Evolutionary conservation across 1,140 invertebrate genomes (phyloP), one percentile per base, ranked within the genome.

Genomic region (Plectrocnemia conspersa): DNA sequence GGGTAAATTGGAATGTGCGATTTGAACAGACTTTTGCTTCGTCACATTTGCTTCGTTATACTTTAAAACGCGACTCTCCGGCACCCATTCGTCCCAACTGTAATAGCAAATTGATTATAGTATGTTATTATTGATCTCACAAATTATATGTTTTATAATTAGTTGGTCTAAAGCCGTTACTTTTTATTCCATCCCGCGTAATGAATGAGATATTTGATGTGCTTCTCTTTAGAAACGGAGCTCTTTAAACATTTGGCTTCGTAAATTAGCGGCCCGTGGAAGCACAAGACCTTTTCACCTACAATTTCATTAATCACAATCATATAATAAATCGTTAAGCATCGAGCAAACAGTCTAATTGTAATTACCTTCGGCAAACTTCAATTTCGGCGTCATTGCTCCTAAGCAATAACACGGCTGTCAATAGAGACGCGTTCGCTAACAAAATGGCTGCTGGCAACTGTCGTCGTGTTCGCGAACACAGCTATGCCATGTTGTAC

Each of bases 71-170:
- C 94, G 71, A 63, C 82, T 89, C 71, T 97, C 93, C 0, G 91
- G 90, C 9, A 97, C 94, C 93, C 93, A 97, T 75, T 98, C 95
- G 68, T 98, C 94, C 95, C 94, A 97, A 77, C 93, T 96, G 75
- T 65, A 68, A 82, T 67, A 63, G 48, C n/a, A 50, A 45, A 33
- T 41, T 13, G 7, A 54, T 41, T 7, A 7, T 41, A n/a, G n/a
- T 40, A 40, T n/a, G n/a, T n/a, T n/a, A n/a, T n/a, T n/a, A n/a
- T n/a, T n/a, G n/a, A n/a, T n/a, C n/a, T n/a, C 7, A 29, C n/a
- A n/a, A n/a, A n/a, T n/a, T n/a, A n/a, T n/a, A n/a, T n/a, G n/a
- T n/a, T n/a, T n/a, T n/a, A n/a, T n/a, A n/a, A n/a, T n/a, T 7
- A 38, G 7, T 9, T 15, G 16, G 16, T 6, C 6, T 9, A 7